Evolutionary conservation across 1,140 invertebrate genomes (phyloP).

Genomic region (Nasonia vitripennis): DNA sequence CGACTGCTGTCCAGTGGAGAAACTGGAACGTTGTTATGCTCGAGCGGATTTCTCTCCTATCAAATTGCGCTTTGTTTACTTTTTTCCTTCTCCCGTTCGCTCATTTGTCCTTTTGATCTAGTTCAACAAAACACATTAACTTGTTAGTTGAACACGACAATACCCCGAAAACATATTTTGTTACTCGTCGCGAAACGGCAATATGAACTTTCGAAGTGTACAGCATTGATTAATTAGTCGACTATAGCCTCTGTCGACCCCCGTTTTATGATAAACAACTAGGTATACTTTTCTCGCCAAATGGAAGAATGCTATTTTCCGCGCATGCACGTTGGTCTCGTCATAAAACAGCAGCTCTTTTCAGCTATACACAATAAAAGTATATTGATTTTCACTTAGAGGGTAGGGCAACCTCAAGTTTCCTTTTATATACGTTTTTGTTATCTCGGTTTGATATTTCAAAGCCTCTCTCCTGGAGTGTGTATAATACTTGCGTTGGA

Average conservation of each 20-base stretch:
- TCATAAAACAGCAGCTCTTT: conserved; percentile 12
- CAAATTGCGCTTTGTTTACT: conserved; percentile 6
- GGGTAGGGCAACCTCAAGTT: conserved; percentile 55
- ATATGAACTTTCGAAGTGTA: too few species aligned
- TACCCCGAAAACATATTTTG: too few species aligned
- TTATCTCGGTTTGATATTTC: conserved; percentile 63
- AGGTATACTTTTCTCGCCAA: too few species aligned
- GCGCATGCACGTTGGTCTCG: neutral
- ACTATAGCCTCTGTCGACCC: too few species aligned
- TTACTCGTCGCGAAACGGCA: too few species aligned
- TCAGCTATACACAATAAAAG: conserved; percentile 60
- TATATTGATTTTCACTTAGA: conserved; percentile 67
- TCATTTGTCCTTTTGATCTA: neutral
- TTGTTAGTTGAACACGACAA: too few species aligned
- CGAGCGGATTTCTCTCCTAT: neutral
- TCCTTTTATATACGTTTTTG: conserved; percentile 63
- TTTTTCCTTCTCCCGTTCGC: neutral
- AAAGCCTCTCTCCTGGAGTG: conserved; percentile 26
- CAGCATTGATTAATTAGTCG: too few species aligned
- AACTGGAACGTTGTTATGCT: conserved; percentile 7
- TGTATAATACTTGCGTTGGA: neutral
- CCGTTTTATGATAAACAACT: too few species aligned
- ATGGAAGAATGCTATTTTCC: neutral
- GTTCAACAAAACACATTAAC: neutral
- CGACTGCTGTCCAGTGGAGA: neutral